Conservation (phyloP, 2,797 vertebrate genomes). For the Carapus acus region DNA sequence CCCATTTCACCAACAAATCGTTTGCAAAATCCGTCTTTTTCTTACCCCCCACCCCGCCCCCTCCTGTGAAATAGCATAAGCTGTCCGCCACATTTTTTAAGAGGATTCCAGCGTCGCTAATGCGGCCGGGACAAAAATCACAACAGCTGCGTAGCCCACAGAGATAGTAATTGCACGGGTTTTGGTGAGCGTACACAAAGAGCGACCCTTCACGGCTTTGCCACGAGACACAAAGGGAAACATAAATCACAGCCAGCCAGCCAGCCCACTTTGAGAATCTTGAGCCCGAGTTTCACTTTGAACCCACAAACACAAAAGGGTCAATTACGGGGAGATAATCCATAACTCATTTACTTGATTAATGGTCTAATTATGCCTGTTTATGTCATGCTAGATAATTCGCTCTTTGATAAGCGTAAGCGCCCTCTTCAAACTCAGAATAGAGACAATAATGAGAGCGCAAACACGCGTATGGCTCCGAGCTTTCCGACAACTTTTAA, state of each 20-base stretch:
- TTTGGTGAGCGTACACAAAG: constrained; percentile 38
- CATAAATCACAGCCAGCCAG: constrained; percentile 31
- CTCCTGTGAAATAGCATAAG: constrained; percentile 9
- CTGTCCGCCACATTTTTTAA: constrained; percentile 31
- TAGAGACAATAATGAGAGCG: constrained; percentile 50
- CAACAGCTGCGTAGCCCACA: constrained; percentile 21
- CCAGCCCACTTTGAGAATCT: constrained; percentile 45
- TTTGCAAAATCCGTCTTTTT: constrained; percentile 16
- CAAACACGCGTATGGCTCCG: constrained; percentile 40
- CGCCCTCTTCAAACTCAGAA: constrained; percentile 47
- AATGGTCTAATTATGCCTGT: constrained; percentile 71
- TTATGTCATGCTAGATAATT: constrained; percentile 70
- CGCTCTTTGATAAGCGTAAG: constrained; percentile 66
- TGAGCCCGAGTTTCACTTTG: constrained; percentile 53
- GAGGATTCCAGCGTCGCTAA: constrained; percentile 19
- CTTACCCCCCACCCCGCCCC: neutral
- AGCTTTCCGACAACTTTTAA: constrained; percentile 37
- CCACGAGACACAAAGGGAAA: constrained; percentile 33
- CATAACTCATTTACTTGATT: constrained; percentile 71
- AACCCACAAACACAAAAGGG: constrained; percentile 58
- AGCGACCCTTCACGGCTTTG: constrained; percentile 18
- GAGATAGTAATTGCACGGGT: constrained; percentile 27
- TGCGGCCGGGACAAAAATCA: constrained; percentile 23
- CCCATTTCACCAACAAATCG: constrained; percentile 31
- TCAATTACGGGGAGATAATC: constrained; percentile 71